Base-by-base conservation (phyloP, 1,140 invertebrate genomes). In the Conopomorpha cramerella region DNA sequence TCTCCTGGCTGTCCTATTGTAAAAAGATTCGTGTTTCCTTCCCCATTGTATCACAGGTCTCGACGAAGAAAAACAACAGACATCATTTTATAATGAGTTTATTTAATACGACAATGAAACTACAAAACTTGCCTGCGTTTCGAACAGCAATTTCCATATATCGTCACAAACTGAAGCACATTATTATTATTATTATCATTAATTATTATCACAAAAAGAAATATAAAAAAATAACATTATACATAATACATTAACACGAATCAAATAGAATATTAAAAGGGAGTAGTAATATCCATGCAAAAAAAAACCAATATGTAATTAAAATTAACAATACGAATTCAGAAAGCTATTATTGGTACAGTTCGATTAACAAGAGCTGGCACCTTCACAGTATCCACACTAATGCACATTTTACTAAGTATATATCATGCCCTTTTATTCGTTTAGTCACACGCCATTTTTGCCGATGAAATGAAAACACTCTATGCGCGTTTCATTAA, bases 81-180 rank as follows among this genome's bases (percentile, higher is more conserved):
- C 34, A 35, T 49, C n/a, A 52, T 57, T 57, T 62, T 68, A 62
- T 51, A 71, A 71, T 70, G 65, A 72, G 59, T 72, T 74, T 74
- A 70, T 68, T 71, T 57, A 70, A 70, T 74, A 74, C 67, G 70
- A 74, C 70, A 74, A 74, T 74, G 70, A 74, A 74, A 72, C 70
- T 74, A 74, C 70, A 72, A 74, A 74, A 72, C 56, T 74, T 71
- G 68, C 62, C 64, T 70, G 64, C 64, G 66, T 55, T 72, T 65
- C 61, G 62, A 74, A 65, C 60, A 74, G 64, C 64, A 68, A 58
- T 64, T 49, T 61, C 55, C 53, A 57, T 60, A 67, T 66, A 68
- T 51, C 56, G n/a, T 62, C 61, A 70, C 65, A 53, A 66, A 74
- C 57, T 66, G 59, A 70, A 74, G 70, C 70, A 68, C 59, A 58